Base-by-base conservation (phyloP, 2,113 vertebrate genomes). In the Phocoena sinus region DNA sequence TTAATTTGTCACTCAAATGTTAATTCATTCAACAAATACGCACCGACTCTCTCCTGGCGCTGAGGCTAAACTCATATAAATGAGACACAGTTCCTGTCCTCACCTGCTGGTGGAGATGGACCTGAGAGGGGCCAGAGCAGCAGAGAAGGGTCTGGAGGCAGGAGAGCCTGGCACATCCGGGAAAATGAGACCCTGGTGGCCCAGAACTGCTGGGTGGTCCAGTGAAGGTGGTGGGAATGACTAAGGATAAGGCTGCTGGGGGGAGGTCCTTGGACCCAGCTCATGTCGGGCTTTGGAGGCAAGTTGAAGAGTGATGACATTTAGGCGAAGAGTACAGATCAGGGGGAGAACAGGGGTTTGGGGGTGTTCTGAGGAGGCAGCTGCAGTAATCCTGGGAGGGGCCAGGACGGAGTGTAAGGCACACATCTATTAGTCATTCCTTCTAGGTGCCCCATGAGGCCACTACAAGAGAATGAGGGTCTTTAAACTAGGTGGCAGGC, bases 281-380 rank as follows among this genome's bases (percentile, higher is more conserved):
- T 5, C 14, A 8, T 1, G 2, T 41, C 0, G 2, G 91, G n/a
- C 17, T 31, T 63, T 50, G 18, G 71, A 53, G 67, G 41, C 28
- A 77, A 58, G 23, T 3, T 77, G 71, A 77, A 53, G 8, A 71
- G 63, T 21, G 26, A 89, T 17, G 20, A 33, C 10, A 36, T 92
- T 62, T 65, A 76, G 67, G 31, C 1, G 13, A 41, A 62, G 58
- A 71, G 71, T 33, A 10, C 5, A 68, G 53, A 89, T 21, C 33
- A 23, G n/a, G 5, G 31, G 63, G 8, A 62, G 28, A n/a, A 65
- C 0, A 5, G 41, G 9, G 25, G 44, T 1, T 5, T 33, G 26
- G 62, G 33, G 41, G 21, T 36, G 65, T 28, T 50, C 4, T 5
- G 21, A 84, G 7, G 12, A 60, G n/a, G 38, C 12, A 33, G 50